Conservation (phyloP, 2,113 vertebrate species). For the Tachycineta bicolor region DNA sequence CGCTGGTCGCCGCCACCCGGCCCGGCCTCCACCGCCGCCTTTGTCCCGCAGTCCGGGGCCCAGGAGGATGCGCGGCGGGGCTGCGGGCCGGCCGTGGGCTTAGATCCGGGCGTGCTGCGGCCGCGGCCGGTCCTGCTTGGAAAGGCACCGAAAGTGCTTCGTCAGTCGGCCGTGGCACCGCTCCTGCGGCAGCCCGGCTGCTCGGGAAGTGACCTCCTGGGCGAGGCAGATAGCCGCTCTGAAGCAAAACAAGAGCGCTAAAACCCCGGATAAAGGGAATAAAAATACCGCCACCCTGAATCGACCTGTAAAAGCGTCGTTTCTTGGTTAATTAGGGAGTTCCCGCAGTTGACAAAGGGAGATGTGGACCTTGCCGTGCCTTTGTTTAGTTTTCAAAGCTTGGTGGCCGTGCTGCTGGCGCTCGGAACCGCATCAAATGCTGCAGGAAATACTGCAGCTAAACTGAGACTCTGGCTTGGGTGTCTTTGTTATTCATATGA, state of each 20-base stretch:
- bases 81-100: not conserved
- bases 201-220: not conserved
- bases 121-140: not conserved
- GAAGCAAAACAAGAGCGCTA: too few relatives aligned
- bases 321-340: accelerated
- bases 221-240: not conserved
- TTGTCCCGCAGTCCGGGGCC: not conserved
- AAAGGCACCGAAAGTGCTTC: not conserved
- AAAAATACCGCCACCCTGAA: accelerated
- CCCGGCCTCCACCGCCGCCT: not conserved
- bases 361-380: not conserved
- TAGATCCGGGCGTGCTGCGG: accelerated
- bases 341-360: accelerated
- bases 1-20: not conserved
- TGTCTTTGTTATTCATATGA: not conserved
- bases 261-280: accelerated
- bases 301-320: not conserved
- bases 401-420: not conserved
- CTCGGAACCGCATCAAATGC: not conserved
- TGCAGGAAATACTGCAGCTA: not conserved
- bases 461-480: too few relatives aligned
- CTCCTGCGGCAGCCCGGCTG: not conserved
- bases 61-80: not conserved
- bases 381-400: not conserved
- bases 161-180: not conserved